Percentiles rank a stretch among this genome's conserved stretches.
These are phyloP conservation scores for Babylonia areolata DNA, from an alignment of 1,140 invertebrate species.

Conservation along the genomic window DNA sequence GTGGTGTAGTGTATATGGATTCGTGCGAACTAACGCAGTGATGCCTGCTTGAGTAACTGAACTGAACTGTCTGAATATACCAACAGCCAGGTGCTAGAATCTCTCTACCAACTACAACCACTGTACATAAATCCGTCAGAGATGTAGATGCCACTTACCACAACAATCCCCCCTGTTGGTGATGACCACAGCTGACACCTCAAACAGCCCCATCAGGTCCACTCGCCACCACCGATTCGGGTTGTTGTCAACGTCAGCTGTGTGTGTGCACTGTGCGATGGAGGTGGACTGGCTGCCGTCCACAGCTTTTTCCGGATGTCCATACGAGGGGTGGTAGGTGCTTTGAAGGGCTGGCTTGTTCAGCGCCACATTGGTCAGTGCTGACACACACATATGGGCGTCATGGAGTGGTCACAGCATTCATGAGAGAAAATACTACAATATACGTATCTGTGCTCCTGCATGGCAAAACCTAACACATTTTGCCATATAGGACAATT, in stretches of 20 bases:
- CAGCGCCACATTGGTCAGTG: slow-evolving; percentile 12
- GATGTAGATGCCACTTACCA: background rate
- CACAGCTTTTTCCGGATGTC: slow-evolving; percentile 6
- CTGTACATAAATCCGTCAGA: no score
- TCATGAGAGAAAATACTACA: no score
- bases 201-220: slow-evolving; percentile 6
- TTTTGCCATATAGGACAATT: no score
- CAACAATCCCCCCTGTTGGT: slow-evolving; percentile 27
- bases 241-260: background rate
- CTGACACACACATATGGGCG: slow-evolving; percentile 7
- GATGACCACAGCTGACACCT: background rate
- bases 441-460: no score
- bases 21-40: no score
- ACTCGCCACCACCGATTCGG: slow-evolving; percentile 14
- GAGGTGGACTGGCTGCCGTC: background rate
- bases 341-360: slow-evolving; percentile 11
- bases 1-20: no score
- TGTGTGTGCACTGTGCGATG: slow-evolving; percentile 8
- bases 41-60: no score
- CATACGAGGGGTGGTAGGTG: slow-evolving; percentile 1
- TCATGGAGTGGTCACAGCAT: no score
- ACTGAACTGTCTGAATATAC: no score
- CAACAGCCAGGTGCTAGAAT: no score
- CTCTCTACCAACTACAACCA: no score
- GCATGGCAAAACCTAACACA: no score